Percentiles rank a stretch among this genome's conserved stretches.
Conservation (phyloP, 2,888 invertebrate genomes). For the Chymomyza amoena region DNA sequence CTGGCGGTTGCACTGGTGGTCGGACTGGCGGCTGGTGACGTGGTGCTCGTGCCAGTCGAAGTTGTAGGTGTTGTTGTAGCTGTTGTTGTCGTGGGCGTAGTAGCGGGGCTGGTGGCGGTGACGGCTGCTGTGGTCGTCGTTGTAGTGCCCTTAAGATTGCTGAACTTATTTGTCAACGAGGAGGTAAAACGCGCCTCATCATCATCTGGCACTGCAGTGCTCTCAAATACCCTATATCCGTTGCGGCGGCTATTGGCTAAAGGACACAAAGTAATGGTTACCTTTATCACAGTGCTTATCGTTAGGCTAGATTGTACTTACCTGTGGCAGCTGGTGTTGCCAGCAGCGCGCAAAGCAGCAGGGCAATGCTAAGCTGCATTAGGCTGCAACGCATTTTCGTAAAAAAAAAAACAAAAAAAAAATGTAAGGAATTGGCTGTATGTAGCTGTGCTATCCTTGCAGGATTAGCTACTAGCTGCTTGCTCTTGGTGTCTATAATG, state of each 20-base stretch:
- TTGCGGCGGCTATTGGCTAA: slow-evolving; percentile 20
- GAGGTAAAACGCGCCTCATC: slow-evolving; percentile 56
- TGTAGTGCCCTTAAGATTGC: slow-evolving; percentile 15
- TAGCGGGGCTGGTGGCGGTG: background rate
- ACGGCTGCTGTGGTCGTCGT: background rate
- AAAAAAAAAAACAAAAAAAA: background rate
- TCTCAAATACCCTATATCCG: slow-evolving; percentile 32
- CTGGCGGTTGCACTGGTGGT: background rate
- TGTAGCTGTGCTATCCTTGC: slow-evolving; percentile 17
- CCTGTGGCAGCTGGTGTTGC: slow-evolving; percentile 35
- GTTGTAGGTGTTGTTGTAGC: background rate
- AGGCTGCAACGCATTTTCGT: slow-evolving; percentile 35
- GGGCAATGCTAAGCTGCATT: slow-evolving; percentile 45
- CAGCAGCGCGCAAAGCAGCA: slow-evolving; percentile 53
- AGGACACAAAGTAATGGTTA: background rate
- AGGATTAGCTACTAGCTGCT: slow-evolving; percentile 5
- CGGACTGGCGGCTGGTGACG: background rate
- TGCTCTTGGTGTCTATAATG: slow-evolving; percentile 2
- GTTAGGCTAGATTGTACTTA: slow-evolving; percentile 22
- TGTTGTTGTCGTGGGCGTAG: background rate
- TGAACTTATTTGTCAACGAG: slow-evolving; percentile 51
- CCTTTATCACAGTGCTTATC: background rate
- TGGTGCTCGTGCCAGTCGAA: background rate
- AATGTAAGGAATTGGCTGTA: background rate
- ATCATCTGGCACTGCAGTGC: background rate